Percentiles rank a stretch among this genome's conserved stretches.
Conservation (phyloP, 2,113 vertebrate species). For the Nerophis ophidion region DNA sequence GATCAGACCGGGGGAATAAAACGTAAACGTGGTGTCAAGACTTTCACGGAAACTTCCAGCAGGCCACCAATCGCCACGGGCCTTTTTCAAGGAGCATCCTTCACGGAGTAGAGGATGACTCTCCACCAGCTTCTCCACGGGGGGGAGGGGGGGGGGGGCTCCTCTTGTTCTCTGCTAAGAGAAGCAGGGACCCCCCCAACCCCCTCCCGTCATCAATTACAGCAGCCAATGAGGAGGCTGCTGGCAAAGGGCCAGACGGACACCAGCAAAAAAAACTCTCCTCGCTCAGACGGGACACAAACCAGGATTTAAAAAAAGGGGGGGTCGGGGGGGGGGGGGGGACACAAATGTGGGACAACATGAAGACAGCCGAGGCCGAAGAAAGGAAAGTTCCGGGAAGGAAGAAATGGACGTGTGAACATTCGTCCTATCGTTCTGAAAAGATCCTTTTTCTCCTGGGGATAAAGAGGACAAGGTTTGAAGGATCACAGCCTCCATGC, state of each 20-base stretch:
- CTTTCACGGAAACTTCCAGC: slow-evolving; percentile 35
- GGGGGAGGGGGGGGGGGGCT: slow-evolving; percentile 29
- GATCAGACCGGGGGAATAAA: slow-evolving; percentile 48
- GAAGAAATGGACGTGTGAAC: slow-evolving; percentile 1
- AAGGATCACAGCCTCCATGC: too few species aligned
- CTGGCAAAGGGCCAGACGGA: slow-evolving; percentile 50
- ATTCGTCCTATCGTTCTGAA: neutral
- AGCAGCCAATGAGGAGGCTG: slow-evolving; percentile 16
- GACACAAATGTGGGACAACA: slow-evolving; percentile 20
- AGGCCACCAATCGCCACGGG: slow-evolving; percentile 12
- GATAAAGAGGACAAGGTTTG: too few species aligned
- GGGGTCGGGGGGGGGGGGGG: slow-evolving; percentile 2
- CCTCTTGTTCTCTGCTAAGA: slow-evolving; percentile 52
- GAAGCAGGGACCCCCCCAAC: neutral
- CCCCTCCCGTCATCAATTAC: slow-evolving; percentile 60
- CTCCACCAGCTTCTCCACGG: slow-evolving; percentile 59
- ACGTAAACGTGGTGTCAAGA: slow-evolving; percentile 47
- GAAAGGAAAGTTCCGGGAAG: slow-evolving; percentile 21
- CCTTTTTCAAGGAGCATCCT: slow-evolving; percentile 19
- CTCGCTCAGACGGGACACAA: slow-evolving; percentile 36
- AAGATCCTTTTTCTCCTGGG: neutral
- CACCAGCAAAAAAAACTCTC: slow-evolving; percentile 45
- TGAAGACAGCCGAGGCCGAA: slow-evolving; percentile 8
- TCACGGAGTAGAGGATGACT: slow-evolving; percentile 45
- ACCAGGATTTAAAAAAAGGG: slow-evolving; percentile 31